Evolutionary conservation across 2,113 vertebrate species (phyloP).

Genomic region (Lucifuga dentata): DNA sequence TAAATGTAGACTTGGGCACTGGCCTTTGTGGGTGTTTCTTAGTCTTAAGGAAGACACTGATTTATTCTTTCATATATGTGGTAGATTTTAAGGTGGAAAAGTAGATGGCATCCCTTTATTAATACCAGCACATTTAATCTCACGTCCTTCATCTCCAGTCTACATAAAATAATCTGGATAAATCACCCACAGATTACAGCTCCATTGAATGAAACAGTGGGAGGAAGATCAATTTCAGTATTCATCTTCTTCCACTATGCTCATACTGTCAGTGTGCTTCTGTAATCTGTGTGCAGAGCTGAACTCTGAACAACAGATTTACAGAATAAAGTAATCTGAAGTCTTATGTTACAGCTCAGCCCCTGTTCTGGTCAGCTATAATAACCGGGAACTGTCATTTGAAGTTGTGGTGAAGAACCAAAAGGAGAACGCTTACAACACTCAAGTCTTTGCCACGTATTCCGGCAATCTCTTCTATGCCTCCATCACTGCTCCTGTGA

Average conservation of each 20-base stretch:
- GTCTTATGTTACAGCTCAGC: slow-evolving; percentile 81
- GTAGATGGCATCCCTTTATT: not conserved
- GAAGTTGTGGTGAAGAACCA: slow-evolving; percentile 85
- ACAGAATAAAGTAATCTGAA: slow-evolving; percentile 6
- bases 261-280: not conserved
- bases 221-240: not conserved
- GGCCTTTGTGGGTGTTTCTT: not conserved
- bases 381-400: slow-evolving; percentile 85
- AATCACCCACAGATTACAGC: too few species aligned
- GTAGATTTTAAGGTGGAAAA: not conserved
- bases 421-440: slow-evolving; percentile 92
- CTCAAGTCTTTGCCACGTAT: slow-evolving; percentile 82
- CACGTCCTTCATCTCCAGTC: too few species aligned
- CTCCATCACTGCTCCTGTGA: slow-evolving; percentile 81
- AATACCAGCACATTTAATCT: too few species aligned
- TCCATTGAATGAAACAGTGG: not conserved
- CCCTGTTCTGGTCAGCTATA: slow-evolving; percentile 84
- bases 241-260: not conserved
- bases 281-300: not conserved
- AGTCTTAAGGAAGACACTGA: too few species aligned
- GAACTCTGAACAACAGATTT: not conserved
- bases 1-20: not conserved
- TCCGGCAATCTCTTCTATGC: slow-evolving; percentile 92
- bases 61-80: not conserved
- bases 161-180: too few species aligned